Evolutionary conservation across 2,113 vertebrate genomes (phyloP), one percentile per base, ranked within the genome.

Genomic region (Phalacrocorax carbo): DNA sequence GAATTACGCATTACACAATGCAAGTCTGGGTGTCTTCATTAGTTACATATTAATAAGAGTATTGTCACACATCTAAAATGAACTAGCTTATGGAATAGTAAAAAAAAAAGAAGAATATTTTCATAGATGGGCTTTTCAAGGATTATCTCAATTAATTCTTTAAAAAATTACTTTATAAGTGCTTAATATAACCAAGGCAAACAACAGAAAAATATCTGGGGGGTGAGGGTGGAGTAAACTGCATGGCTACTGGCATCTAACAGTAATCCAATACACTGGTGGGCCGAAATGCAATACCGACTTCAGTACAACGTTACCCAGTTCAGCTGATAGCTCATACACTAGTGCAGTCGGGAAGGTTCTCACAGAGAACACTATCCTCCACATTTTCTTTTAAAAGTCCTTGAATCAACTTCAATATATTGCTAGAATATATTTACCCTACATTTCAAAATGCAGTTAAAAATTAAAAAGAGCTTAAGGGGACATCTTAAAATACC

Each of bases 211-310:
- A 79, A 42, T 6, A 16, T 17, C 22, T 4, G 26, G 11, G 71
- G 11, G 10, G 26, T 11, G 16, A 34, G 15, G 14, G 44, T 30
- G 32, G 42, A 77, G 14, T 7, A 30, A 76, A 58, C 13, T 38
- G n/a, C 60, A 70, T 25, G 38, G n/a, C 60, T 48, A 7, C 66
- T 51, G 69, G 38, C 52, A 75, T 49, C 48, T 14, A 34, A 21
- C 55, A 91, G 95, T 68, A 96, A 94, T 6, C 65, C 88, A 96
- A 93, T 68, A 34, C 54, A 64, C 29, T 4, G 29, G 13, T 3
- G 25, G 61, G 34, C 72, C 91, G 94, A 95, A 96, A 96, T 19
- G 52, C 57, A 94, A 96, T 38, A 86, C 83, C 72, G 23, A 15
- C 86, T 62, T 49, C 80, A 68, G 30, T 15, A 1, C 10, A 38